Percentiles rank a stretch among this genome's conserved stretches.
Evolutionary conservation across 1,140 invertebrate species (phyloP).

Genomic region (Melitaea cinxia): DNA sequence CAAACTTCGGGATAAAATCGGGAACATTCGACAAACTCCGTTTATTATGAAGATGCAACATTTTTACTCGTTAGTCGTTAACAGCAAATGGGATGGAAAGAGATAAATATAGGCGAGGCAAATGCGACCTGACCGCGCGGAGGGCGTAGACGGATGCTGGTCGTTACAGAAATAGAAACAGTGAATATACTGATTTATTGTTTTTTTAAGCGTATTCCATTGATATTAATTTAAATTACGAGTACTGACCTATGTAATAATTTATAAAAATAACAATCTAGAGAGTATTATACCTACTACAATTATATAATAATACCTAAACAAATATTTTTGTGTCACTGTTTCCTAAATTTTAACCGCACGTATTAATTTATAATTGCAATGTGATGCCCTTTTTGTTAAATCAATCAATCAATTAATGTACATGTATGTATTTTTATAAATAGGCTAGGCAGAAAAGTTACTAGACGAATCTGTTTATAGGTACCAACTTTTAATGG

Average conservation of each 20-base stretch:
- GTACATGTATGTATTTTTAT: no score
- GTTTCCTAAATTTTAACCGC: no score
- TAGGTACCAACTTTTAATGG: no score
- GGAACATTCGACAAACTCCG: conserved; percentile 48
- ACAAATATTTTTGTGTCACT: no score
- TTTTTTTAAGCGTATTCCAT: neutral
- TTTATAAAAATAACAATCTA: no score
- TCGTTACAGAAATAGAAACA: conserved; percentile 67
- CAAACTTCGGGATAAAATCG: conserved; percentile 47
- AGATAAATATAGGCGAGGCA: conserved; percentile 41
- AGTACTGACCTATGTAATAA: conserved; percentile 1
- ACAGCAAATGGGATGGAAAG: conserved; percentile 33
- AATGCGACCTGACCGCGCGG: conserved; percentile 17
- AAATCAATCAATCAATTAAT: no score
- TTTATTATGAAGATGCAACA: conserved; percentile 31
- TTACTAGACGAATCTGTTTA: no score
- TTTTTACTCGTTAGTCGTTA: conserved; percentile 30
- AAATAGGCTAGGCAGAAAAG: no score
- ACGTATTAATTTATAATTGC: no score
- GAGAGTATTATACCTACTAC: no score
- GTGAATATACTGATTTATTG: conserved; percentile 15
- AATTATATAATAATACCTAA: no score
- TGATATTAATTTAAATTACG: conserved; percentile 1
- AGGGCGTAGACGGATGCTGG: conserved; percentile 64
- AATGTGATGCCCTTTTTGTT: no score